Percentiles rank a stretch among this genome's conserved stretches.
Conservation (phyloP, 1,140 invertebrate genomes). For the Drosophila teissieri region DNA sequence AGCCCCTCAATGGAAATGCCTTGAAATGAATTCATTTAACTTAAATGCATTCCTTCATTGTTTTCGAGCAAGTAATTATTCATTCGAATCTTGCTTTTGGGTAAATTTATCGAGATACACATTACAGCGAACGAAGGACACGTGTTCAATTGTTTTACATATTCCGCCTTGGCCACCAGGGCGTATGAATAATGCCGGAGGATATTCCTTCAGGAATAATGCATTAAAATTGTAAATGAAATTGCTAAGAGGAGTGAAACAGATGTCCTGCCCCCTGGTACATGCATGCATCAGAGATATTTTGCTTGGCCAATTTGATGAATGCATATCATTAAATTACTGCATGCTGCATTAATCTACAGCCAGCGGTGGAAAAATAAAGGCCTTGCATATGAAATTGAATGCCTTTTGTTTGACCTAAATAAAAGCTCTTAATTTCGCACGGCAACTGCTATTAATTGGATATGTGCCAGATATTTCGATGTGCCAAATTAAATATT, state of each 20-base stretch:
- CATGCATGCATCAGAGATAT: slow-evolving; percentile 11
- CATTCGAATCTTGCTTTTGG: background rate
- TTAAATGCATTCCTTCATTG: background rate
- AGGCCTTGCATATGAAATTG: slow-evolving; percentile 6
- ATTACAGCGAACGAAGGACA: slow-evolving; percentile 4
- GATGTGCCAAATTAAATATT: slow-evolving; percentile 5
- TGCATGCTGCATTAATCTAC: slow-evolving; percentile 24
- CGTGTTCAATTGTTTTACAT: slow-evolving; percentile 17
- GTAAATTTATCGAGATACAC: slow-evolving; percentile 7
- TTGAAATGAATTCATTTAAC: no score
- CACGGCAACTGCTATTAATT: slow-evolving; percentile 20
- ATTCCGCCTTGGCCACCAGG: slow-evolving; percentile 7
- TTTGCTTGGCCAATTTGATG: slow-evolving; percentile 7
- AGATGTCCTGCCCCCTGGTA: slow-evolving; percentile 19
- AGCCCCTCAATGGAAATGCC: no score
- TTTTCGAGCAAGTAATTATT: slow-evolving; percentile 18
- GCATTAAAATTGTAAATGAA: slow-evolving; percentile 30
- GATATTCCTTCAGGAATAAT: slow-evolving; percentile 2
- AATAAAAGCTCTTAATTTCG: background rate
- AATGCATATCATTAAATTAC: slow-evolving; percentile 21
- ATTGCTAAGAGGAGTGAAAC: slow-evolving; percentile 15
- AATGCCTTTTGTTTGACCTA: slow-evolving; percentile 1
- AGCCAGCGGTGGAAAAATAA: background rate
- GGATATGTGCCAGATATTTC: background rate
- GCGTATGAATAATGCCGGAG: slow-evolving; percentile 29